These are phyloP conservation scores for Cartodere bifasciata DNA, from an alignment of 2,888 invertebrate species.

Conservation along the genomic window DNA sequence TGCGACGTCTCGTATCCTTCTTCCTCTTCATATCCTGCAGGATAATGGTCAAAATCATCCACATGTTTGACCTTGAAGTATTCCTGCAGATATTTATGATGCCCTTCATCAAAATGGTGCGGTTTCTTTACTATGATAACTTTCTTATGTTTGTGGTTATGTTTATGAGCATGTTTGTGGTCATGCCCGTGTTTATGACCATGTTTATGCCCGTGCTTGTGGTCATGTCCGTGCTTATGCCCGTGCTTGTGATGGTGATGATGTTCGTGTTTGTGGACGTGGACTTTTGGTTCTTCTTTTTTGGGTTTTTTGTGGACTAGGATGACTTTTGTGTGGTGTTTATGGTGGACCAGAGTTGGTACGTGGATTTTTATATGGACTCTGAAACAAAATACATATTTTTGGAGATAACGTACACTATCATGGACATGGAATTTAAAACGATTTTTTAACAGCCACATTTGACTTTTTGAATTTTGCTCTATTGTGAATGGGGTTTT, in stretches of 20 bases:
- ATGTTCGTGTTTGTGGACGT: constrained; percentile 3
- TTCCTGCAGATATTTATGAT: too few relatives aligned
- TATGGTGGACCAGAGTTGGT: constrained; percentile 18
- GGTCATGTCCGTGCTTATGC: constrained; percentile 4
- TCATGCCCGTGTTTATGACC: constrained; percentile 4
- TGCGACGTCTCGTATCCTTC: background rate
- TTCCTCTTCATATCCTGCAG: too few relatives aligned
- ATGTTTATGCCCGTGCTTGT: constrained; percentile 8
- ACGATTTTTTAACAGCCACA: too few relatives aligned
- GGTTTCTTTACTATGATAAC: too few relatives aligned
- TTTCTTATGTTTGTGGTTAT: constrained; percentile 4
- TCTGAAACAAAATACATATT: constrained; percentile 16
- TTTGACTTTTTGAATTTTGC: too few relatives aligned
- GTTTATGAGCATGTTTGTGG: constrained; percentile 8
- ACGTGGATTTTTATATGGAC: constrained; percentile 22
- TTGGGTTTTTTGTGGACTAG: constrained; percentile 8
- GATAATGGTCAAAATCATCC: too few relatives aligned
- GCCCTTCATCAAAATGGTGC: too few relatives aligned
- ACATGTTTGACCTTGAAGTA: too few relatives aligned
- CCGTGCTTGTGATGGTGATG: constrained; percentile 5
- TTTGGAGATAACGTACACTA: background rate
- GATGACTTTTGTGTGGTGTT: constrained; percentile 16
- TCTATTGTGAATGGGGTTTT: too few relatives aligned
- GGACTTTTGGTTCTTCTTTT: constrained; percentile 5
- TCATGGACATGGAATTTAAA: too few relatives aligned